These are phyloP conservation scores for Pegoplata infirma DNA, from an alignment of 2,888 invertebrate species.

Conservation along the genomic window DNA sequence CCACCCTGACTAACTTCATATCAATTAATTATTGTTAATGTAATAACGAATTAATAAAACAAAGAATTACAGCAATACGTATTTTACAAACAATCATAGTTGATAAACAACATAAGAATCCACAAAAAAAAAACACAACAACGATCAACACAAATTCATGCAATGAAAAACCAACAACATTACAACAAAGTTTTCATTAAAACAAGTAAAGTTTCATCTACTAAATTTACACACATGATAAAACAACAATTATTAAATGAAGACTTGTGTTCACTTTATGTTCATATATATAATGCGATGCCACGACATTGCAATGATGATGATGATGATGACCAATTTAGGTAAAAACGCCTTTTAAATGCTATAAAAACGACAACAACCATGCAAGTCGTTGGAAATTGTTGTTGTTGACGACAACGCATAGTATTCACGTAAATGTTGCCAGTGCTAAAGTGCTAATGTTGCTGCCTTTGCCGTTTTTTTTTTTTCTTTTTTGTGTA, in stretches of 20 bases:
- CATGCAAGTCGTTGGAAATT: constrained; percentile 35
- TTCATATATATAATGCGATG: too few species aligned
- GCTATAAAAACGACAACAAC: constrained; percentile 48
- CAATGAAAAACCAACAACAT: too few species aligned
- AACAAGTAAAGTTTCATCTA: constrained; percentile 14
- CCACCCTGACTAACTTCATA: background rate
- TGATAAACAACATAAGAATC: constrained; percentile 33
- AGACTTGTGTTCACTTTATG: constrained; percentile 36
- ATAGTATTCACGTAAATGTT: background rate
- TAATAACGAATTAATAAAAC: background rate
- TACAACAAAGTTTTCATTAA: constrained; percentile 6
- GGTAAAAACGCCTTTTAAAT: constrained; percentile 54
- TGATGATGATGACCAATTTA: constrained; percentile 56
- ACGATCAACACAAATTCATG: constrained; percentile 24
- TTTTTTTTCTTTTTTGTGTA: too few species aligned
- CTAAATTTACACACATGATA: constrained; percentile 24
- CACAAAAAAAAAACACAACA: constrained; percentile 19
- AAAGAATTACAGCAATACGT: constrained; percentile 12
- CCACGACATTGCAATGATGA: too few species aligned
- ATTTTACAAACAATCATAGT: constrained; percentile 11
- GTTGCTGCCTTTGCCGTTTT: too few species aligned
- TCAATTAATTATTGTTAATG: constrained; percentile 27
- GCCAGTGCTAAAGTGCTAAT: constrained; percentile 52
- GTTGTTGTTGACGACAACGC: background rate
- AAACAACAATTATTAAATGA: constrained; percentile 17